Evolutionary conservation across 1,140 invertebrate species (phyloP).

Genomic region (Littorina saxatilis): DNA sequence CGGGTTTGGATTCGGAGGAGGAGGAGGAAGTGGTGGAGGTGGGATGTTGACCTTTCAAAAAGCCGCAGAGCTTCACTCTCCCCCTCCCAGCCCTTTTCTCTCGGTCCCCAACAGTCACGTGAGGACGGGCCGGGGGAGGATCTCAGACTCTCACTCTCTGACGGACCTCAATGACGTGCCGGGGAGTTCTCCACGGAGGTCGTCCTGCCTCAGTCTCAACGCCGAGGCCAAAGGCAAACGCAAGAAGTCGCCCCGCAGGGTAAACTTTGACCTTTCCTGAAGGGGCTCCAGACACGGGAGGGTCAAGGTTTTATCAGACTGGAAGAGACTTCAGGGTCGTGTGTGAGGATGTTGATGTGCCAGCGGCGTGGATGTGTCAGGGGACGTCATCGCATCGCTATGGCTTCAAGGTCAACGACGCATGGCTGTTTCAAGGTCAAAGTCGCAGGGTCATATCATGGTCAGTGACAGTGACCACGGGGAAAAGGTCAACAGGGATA

Average conservation of each 20-base stretch:
- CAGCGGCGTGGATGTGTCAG: not conserved
- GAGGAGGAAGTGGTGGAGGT: too few species aligned
- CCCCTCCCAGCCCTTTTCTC: conserved; percentile 15
- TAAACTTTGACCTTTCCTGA: conserved; percentile 49
- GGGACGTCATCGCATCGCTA: not conserved
- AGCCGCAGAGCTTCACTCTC: conserved; percentile 22
- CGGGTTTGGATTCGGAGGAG: too few species aligned
- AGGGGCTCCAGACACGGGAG: not conserved
- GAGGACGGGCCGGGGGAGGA: not conserved
- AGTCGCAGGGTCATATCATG: too few species aligned
- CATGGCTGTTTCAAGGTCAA: too few species aligned
- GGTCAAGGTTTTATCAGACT: not conserved
- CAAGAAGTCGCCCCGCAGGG: conserved; percentile 37
- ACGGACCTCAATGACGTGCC: conserved; percentile 17
- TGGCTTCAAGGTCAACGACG: not conserved
- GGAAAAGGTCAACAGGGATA: too few species aligned
- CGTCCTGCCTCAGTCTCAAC: conserved; percentile 47
- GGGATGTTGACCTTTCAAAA: not conserved
- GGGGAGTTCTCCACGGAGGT: not conserved
- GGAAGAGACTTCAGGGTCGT: not conserved
- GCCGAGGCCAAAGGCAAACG: conserved; percentile 35
- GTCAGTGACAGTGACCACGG: too few species aligned
- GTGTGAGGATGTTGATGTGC: not conserved
- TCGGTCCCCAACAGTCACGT: conserved; percentile 23
- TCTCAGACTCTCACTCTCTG: conserved; percentile 36